A percentile compares a stretch with the other conserved stretches of the same genome.
phyloP scores from a whole-genome alignment of 30 jellyfish, hydroid and myxozoan genomes.

The Aurelia aurita complex sp. Pacific region DNA sequence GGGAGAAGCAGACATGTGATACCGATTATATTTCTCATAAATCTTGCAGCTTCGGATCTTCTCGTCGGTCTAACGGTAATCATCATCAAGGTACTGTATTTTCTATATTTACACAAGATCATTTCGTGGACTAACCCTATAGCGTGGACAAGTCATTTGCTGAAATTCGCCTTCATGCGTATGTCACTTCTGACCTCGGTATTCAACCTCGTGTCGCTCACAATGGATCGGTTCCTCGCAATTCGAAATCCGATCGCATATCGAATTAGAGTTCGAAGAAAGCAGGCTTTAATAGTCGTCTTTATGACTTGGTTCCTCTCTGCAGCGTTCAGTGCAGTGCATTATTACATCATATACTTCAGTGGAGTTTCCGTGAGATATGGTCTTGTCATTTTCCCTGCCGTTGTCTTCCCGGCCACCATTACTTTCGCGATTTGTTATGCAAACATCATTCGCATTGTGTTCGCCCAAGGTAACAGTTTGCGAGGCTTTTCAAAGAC shows the following conservation, averaged over 20 bases:
- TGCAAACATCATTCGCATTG: neutral
- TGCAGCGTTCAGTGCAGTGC: neutral
- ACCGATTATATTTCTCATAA: conserved; percentile 31
- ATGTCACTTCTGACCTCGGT: conserved; percentile 49
- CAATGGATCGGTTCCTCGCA: conserved; percentile 57
- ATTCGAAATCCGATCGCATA: conserved; percentile 43
- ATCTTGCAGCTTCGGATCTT: conserved; percentile 52
- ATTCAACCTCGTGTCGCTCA: conserved; percentile 42
- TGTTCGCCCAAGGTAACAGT: conserved; percentile 14
- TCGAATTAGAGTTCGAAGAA: conserved; percentile 7
- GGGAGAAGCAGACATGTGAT: conserved; percentile 13
- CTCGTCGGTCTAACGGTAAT: conserved; percentile 38
- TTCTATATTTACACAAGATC: neutral
- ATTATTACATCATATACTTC: neutral
- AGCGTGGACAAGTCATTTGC: neutral
- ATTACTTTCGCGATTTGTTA: conserved; percentile 11
- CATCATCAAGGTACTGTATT: conserved; percentile 9
- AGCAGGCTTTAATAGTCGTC: conserved; percentile 8
- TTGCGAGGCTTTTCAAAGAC: neutral
- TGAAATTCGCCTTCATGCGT: conserved; percentile 27
- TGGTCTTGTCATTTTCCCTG: conserved; percentile 23
- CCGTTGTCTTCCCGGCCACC: conserved; percentile 28
- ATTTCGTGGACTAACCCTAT: neutral
- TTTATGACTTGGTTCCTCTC: conserved; percentile 43
- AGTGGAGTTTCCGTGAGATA: neutral